A percentile compares a stretch with the other conserved stretches of the same genome.
phyloP scores from a whole-genome alignment of 2,888 invertebrate species.

The Adelphocoris suturalis region DNA sequence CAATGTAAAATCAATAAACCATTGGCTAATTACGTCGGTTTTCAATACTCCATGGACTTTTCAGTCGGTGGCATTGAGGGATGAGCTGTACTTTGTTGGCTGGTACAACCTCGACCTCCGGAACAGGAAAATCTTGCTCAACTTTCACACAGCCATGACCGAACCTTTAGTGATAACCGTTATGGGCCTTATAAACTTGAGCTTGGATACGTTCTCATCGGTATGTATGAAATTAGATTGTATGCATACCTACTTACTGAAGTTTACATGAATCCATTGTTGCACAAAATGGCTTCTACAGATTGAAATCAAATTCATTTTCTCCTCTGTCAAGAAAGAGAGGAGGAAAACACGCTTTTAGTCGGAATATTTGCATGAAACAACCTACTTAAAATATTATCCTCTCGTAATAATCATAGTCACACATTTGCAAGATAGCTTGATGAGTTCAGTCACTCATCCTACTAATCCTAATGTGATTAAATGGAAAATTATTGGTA shows the following conservation, averaged over 20 bases:
- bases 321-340: neutral
- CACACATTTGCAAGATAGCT: too few relatives aligned
- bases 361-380: neutral
- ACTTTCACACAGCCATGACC: neutral
- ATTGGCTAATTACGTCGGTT: too few relatives aligned
- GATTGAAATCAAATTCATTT: neutral
- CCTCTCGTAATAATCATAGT: too few relatives aligned
- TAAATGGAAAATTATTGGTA: too few relatives aligned
- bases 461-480: too few relatives aligned
- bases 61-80: neutral
- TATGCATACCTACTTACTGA: too few relatives aligned
- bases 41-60: neutral
- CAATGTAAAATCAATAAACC: too few relatives aligned
- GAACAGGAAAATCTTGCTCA: neutral
- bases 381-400: too few relatives aligned
- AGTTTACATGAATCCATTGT: too few relatives aligned
- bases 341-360: neutral
- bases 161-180: neutral
- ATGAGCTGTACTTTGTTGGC: neutral
- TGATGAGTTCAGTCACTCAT: too few relatives aligned
- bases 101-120: neutral
- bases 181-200: neutral
- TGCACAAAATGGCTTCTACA: neutral
- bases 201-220: neutral
- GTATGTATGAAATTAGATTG: neutral